Percentiles rank a stretch among this genome's conserved stretches.
Evolutionary conservation across 2,797 vertebrate species (phyloP).

Genomic region (Spheniscus humboldti): DNA sequence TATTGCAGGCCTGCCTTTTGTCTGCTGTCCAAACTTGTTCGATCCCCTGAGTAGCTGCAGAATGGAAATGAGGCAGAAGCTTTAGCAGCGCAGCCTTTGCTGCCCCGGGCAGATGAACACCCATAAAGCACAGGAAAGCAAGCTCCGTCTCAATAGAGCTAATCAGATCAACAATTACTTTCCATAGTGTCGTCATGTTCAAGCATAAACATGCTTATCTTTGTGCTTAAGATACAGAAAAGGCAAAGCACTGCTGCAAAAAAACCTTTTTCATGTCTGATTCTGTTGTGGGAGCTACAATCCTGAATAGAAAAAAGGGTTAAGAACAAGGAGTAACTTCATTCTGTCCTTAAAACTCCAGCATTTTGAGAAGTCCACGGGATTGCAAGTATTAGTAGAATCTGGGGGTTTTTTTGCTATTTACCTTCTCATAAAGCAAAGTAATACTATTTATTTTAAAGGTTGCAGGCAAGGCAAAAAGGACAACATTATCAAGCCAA

Average conservation of each 20-base stretch:
- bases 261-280: neutral
- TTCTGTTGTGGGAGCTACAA: neutral
- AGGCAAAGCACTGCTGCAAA: neutral
- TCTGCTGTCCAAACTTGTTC: conserved; percentile 58
- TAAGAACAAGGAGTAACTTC: neutral
- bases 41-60: neutral
- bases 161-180: conserved; percentile 56
- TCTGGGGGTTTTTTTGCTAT: neutral
- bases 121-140: conserved; percentile 35
- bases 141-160: conserved; percentile 15
- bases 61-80: conserved; percentile 6
- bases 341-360: neutral
- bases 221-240: neutral
- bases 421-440: neutral
- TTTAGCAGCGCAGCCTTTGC: neutral
- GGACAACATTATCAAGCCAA: neutral
- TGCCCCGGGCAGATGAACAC: conserved; percentile 45
- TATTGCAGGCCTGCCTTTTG: neutral
- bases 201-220: conserved; percentile 60
- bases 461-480: neutral
- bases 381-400: neutral
- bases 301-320: neutral
- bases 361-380: neutral
- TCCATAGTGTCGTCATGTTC: conserved; percentile 35
- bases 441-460: neutral